Evolutionary conservation across 1,140 invertebrate genomes (phyloP).

Genomic region (Meteorus sp.): DNA sequence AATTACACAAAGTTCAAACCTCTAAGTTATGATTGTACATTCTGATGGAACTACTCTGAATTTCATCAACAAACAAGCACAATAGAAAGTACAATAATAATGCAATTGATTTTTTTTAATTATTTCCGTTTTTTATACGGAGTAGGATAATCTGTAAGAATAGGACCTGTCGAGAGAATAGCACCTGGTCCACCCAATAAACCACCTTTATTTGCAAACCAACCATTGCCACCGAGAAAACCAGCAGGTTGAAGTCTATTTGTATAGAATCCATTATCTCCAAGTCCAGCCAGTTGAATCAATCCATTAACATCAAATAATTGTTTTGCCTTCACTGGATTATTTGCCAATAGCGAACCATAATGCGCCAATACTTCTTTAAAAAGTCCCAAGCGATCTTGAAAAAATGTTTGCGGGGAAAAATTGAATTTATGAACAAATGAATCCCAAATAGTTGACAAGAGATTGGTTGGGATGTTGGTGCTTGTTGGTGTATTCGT

Average conservation of each 20-base stretch:
- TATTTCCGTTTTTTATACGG: slow-evolving; percentile 43
- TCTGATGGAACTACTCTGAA: too few relatives aligned
- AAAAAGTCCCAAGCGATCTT: slow-evolving; percentile 33
- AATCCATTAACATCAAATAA: slow-evolving; percentile 30
- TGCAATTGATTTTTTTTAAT: slow-evolving; percentile 7
- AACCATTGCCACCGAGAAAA: slow-evolving; percentile 48
- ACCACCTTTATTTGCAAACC: slow-evolving; percentile 50
- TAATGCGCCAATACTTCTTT: slow-evolving; percentile 34
- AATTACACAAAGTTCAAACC: too few relatives aligned
- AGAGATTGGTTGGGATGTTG: slow-evolving; percentile 19
- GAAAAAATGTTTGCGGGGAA: slow-evolving; percentile 37
- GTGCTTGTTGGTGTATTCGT: neutral
- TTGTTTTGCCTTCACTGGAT: slow-evolving; percentile 33
- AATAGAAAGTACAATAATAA: neutral
- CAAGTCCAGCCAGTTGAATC: slow-evolving; percentile 34
- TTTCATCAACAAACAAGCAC: too few relatives aligned
- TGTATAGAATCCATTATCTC: slow-evolving; percentile 42
- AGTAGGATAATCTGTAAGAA: slow-evolving; percentile 49
- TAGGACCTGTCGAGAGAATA: slow-evolving; percentile 45
- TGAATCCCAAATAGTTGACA: slow-evolving; percentile 27
- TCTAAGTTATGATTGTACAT: too few relatives aligned
- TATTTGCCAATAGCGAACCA: slow-evolving; percentile 9
- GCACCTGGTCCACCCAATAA: slow-evolving; percentile 48
- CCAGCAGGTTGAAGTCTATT: slow-evolving; percentile 42
- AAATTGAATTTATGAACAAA: slow-evolving; percentile 39